phyloP scores from a whole-genome alignment of 2,113 vertebrate genomes.

The Stomatorhinus ivindoensis region DNA sequence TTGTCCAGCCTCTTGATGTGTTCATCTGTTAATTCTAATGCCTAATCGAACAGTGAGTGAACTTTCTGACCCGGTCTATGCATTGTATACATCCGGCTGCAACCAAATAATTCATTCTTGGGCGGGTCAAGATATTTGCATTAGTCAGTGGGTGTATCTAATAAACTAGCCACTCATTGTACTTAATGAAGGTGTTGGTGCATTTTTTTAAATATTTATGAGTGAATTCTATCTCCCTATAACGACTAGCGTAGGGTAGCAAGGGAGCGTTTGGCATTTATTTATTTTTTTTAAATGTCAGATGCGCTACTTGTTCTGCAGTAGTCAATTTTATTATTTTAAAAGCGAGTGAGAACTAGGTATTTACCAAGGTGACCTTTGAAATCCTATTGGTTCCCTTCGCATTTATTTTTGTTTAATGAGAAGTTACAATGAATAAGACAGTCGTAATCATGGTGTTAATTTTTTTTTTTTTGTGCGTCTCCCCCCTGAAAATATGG shows the following conservation, averaged over 20 bases:
- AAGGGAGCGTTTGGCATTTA: not conserved
- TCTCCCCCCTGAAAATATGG: not conserved
- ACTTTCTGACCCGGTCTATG: not conserved
- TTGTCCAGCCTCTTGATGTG: not conserved
- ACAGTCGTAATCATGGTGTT: not conserved
- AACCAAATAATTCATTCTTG: not conserved
- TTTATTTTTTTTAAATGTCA: not conserved
- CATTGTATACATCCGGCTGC: not conserved
- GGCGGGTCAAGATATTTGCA: not conserved
- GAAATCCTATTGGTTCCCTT: not conserved
- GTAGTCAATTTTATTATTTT: not conserved
- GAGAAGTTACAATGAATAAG: not conserved
- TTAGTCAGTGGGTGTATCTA: not conserved
- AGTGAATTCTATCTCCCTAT: not conserved
- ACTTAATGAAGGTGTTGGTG: not conserved
- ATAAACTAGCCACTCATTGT: not conserved
- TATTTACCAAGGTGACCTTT: not conserved
- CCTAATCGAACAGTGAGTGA: not conserved
- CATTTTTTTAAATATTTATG: not conserved
- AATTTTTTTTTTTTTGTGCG: not conserved
- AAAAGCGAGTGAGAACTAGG: not conserved
- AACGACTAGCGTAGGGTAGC: not conserved
- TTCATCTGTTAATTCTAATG: not conserved
- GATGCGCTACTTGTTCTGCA: not conserved
- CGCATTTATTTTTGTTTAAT: not conserved